Percentiles rank a stretch among this genome's conserved stretches.
phyloP scores from a whole-genome alignment of 2,797 vertebrate genomes.

The Sparidentex hasta region DNA sequence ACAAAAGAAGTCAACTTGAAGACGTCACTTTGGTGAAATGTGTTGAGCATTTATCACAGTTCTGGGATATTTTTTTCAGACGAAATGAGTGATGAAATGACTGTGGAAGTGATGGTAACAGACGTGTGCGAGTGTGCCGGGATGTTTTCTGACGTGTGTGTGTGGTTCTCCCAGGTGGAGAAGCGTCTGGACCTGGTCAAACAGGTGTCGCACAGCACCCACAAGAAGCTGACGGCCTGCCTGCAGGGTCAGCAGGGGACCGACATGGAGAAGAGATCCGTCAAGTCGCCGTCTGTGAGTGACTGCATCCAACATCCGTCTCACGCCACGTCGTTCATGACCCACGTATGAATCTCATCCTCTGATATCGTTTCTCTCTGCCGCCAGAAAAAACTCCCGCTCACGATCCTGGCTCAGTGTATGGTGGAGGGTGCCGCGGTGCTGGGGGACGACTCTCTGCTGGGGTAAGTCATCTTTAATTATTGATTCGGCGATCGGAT shows the following conservation, averaged over 20 bases:
- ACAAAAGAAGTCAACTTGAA: no score
- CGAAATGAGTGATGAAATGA: no score
- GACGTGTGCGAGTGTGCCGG: background rate
- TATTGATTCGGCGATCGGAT: conserved; percentile 57
- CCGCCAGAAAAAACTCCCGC: conserved; percentile 94
- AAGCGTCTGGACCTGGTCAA: conserved; percentile 98
- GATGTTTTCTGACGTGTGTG: background rate
- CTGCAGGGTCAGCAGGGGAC: conserved; percentile 97
- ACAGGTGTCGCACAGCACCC: conserved; percentile 97
- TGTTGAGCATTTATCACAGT: no score
- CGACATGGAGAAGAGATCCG: conserved; percentile 95
- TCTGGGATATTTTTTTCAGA: no score
- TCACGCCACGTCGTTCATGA: background rate
- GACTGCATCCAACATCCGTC: background rate
- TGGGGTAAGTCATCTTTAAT: conserved; percentile 89
- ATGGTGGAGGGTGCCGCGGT: conserved; percentile 94
- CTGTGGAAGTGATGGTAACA: no score
- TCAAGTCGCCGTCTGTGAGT: conserved; percentile 87
- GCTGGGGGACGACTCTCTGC: conserved; percentile 95
- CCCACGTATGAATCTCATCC: no score
- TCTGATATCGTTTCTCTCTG: conserved; percentile 15
- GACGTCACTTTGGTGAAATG: no score
- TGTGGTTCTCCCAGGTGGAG: conserved; percentile 89
- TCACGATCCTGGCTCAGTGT: conserved; percentile 95
- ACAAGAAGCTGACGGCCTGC: conserved; percentile 97